Base-by-base conservation (phyloP, 2,113 vertebrate genomes). In the Ellobius talpinus region DNA sequence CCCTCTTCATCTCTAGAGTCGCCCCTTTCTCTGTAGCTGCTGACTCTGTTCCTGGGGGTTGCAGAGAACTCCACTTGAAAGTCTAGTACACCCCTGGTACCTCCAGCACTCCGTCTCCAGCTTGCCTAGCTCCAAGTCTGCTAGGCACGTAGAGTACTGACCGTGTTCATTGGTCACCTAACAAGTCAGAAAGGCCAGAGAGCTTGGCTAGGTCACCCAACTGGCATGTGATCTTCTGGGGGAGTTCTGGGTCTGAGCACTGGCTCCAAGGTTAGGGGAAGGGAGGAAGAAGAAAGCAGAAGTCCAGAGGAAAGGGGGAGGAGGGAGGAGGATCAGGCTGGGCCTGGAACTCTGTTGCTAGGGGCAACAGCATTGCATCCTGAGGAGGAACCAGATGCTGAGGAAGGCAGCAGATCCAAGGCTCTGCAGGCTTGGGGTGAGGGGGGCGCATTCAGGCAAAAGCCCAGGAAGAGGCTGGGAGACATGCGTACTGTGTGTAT, bases 301-400 rank as follows among this genome's bases (percentile, higher is more conserved):
- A n/a, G 86, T 72, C 86, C 66, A 52, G 45, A 72, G 68, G 39
- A 76, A 7, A 66, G 66, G n/a, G 61, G 29, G 50, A 9, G 87
- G 87, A 63, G 72, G 94, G 50, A 9, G 87, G 87, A 63, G 72
- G 95, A 85, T 47, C 72, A 0, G 42, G 7, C 70, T 68, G 39
- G 82, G 42, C 73, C 12, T 26, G 84, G 66, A 91, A 91, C 79
- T 85, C 3, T 0, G 97, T 96, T 97, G 93, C 93, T 96, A 97
- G 82, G 84, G 92, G 95, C 95, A 97, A 97, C 91, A 31, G 74
- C 74, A 72, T 16, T 45, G 50, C 91, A 33, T 88, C 85, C 58
- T 9, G 58, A 78, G 72, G 90, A 90, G 45, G 79, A 95, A 77
- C 29, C 82, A 72, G 93, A 90, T 91, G 68, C 97, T 47, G 45